Percentiles rank a stretch among this genome's conserved stretches.
These are phyloP conservation scores for Malachius bipustulatus DNA, from an alignment of 2,888 invertebrate genomes.

Conservation along the genomic window DNA sequence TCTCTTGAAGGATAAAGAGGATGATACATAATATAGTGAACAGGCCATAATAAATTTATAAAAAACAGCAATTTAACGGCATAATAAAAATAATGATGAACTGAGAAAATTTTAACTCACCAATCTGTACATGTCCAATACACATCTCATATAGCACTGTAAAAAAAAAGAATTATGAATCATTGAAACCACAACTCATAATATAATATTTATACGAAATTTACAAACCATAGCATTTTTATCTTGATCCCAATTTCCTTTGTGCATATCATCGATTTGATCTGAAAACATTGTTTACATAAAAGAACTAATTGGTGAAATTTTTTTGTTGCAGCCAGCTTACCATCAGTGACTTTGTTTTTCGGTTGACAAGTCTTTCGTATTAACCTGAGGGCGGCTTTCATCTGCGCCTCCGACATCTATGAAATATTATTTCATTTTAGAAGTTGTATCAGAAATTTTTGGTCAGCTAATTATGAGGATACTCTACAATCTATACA, in stretches of 20 bases:
- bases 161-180: conserved; percentile 10
- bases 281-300: conserved; percentile 18
- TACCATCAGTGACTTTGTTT: conserved; percentile 46
- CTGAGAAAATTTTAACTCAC: conserved; percentile 28
- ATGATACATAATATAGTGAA: too few relatives aligned
- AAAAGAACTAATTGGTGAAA: too few relatives aligned
- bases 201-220: conserved; percentile 5
- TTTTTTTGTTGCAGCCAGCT: conserved; percentile 22
- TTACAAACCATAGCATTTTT: conserved; percentile 18
- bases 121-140: conserved; percentile 41
- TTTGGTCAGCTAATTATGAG: too few relatives aligned
- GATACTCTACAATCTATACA: too few relatives aligned
- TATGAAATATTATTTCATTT: too few relatives aligned
- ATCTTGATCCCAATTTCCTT: conserved; percentile 26
- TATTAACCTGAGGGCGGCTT: conserved; percentile 48
- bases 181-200: too few relatives aligned
- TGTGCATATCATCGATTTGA: conserved; percentile 28
- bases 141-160: conserved; percentile 44
- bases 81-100: too few relatives aligned
- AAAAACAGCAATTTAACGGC: too few relatives aligned
- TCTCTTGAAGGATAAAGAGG: too few relatives aligned
- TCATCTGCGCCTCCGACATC: conserved; percentile 45
- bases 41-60: too few relatives aligned
- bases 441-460: too few relatives aligned
- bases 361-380: conserved; percentile 54